Conservation (phyloP, 2,113 vertebrate genomes). For the Oxygymnocypris stewartii region DNA sequence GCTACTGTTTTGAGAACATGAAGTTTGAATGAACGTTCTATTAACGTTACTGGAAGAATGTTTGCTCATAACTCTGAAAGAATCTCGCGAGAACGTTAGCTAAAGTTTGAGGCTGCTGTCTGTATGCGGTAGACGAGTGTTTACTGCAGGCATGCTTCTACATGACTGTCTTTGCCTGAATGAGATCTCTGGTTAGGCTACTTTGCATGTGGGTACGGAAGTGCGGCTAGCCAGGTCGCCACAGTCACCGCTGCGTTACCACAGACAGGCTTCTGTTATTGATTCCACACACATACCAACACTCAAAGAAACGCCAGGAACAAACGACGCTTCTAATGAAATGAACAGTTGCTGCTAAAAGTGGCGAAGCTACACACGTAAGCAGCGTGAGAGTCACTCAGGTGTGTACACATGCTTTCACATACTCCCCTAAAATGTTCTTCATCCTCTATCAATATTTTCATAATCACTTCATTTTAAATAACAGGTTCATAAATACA, state of each 20-base stretch:
- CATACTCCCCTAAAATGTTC: background rate
- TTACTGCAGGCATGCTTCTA: slow-evolving; percentile 20
- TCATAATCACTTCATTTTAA: background rate
- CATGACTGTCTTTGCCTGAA: slow-evolving; percentile 30
- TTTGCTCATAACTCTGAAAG: too few relatives aligned
- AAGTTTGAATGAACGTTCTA: too few relatives aligned
- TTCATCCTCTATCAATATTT: background rate
- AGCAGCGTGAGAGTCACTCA: background rate
- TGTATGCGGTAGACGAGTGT: background rate
- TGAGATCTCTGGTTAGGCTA: slow-evolving; percentile 39
- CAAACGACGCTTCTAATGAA: background rate
- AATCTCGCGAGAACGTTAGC: too few relatives aligned
- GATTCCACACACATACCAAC: slow-evolving; percentile 6
- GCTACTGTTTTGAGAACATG: too few relatives aligned
- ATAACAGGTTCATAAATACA: background rate
- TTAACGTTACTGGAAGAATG: too few relatives aligned
- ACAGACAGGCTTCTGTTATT: slow-evolving; percentile 37
- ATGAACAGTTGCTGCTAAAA: background rate
- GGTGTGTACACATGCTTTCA: background rate
- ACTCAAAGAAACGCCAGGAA: background rate
- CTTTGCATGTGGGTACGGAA: slow-evolving; percentile 53
- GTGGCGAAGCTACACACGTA: background rate
- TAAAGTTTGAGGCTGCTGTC: too few relatives aligned
- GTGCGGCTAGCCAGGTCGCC: slow-evolving; percentile 46
- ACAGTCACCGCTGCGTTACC: slow-evolving; percentile 43